Evolutionary conservation across 2,797 vertebrate genomes (phyloP), one percentile per base, ranked within the genome.

Genomic region (Labroides dimidiatus): DNA sequence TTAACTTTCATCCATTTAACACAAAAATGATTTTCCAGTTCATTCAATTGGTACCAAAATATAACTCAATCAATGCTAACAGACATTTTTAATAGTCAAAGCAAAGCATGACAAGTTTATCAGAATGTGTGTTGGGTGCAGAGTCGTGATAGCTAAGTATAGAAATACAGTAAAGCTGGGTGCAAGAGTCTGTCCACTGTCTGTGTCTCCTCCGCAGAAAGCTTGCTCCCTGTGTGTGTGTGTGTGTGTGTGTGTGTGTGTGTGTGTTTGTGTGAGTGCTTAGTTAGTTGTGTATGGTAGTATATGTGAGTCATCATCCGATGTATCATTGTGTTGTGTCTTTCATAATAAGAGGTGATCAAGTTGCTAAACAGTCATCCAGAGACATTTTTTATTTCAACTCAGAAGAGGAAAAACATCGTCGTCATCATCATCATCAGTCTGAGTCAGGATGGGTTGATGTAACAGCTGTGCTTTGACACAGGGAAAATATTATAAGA

Each of bases 141-240:
- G 69, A 84, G 64, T 84, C 80, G 65, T 88, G 84, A 86, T 53
- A 78, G 64, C 53, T 49, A 61, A 57, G 71, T 77, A 67, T 70
- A 84, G 82, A 87, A 82, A 84, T 86, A 75, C 62, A 75, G 63
- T 68, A 52, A 50, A 69, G 59, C 62, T 85, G 78, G 77, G 55
- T 86, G 42, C 43, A 44, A 62, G 52, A 80, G 59, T 64, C 53
- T 68, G 23, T 67, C 73, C 66, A 47, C 62, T 15, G 51, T 88
- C 77, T 81, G 62, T 60, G 58, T 78, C 59, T 84, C 50, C 60
- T 66, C 67, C 53, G 66, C 67, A 42, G 58, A 66, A 58, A 56
- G 52, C 69, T 66, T 63, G 23, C 55, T 49, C 52, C 45, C 17
- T 68, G 24, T 64, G 54, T 61, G n/a, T n/a, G n/a, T n/a, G n/a